Evolutionary conservation across 2,797 vertebrate genomes (phyloP), one percentile per base, ranked within the genome.

Genomic region (Leuciscus waleckii): DNA sequence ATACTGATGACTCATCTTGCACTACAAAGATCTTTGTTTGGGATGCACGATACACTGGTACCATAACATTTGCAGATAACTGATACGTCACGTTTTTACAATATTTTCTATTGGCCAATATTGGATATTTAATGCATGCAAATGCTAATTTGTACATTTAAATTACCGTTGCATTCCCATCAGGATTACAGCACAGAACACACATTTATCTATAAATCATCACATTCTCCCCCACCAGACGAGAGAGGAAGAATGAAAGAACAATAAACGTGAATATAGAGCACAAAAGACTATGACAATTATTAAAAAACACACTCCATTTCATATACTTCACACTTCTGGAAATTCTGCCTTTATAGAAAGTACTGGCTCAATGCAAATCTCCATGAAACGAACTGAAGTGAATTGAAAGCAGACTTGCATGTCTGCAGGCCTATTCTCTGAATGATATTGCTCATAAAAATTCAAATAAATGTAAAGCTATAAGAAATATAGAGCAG

Each of bases 371-470:
- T 83, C 32, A 76, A 76, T 5, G 73, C 73, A 76, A 39, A 76
- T 39, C 65, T 86, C 63, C 73, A 71, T 61, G 76, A 85, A 85
- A 85, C 61, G n/a, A 80, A 68, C 32, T 69, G 69, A 73, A 65
- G 32, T 17, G 39, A 29, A 82, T 21, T 74, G 32, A 46, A 82
- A 32, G 73, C 74, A 63, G 16, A 70, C 29, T 43, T 81, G 43
- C 54, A 54, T 80, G 35, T 75, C 54, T 21, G 78, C 43, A 68
- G 43, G 70, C 78, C 56, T 74, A 76, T 23, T 35, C 41, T 63
- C 41, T 79, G 54, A 86, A 82, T 82, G 80, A 83, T 67, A 80
- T 74, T 65, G 68, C 77, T 67, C 43, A 74, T 71, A 74, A 79
- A 83, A 86, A 86, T 85, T 77, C 8, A 82, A 70, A 17, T 43